A percentile compares a stretch with the other conserved stretches of the same genome.
These are phyloP conservation scores for Maconellicoccus hirsutus DNA, from an alignment of 1,140 invertebrate species.

Conservation along the genomic window DNA sequence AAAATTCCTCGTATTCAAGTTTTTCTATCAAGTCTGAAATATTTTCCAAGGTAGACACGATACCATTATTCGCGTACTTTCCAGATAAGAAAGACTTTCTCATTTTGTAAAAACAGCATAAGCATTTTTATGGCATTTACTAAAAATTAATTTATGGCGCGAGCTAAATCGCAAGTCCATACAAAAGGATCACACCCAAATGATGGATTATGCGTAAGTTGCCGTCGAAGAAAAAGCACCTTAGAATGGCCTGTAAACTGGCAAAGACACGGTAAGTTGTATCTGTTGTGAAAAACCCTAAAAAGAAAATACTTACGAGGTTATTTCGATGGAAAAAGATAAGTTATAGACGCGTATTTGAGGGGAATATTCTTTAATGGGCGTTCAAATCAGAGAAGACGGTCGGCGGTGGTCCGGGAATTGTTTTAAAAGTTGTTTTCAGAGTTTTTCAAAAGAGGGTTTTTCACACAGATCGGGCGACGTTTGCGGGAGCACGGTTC, in stretches of 20 bases:
- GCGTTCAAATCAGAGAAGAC: slow-evolving; percentile 20
- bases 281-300: neutral
- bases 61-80: no score
- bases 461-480: neutral
- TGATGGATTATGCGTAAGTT: neutral
- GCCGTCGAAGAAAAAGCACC: neutral
- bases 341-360: slow-evolving; percentile 19
- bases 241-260: neutral
- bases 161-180: neutral
- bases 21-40: no score
- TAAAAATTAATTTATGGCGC: no score
- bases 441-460: slow-evolving; percentile 14
- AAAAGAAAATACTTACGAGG: slow-evolving; percentile 18
- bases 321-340: slow-evolving; percentile 20
- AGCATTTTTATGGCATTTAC: neutral
- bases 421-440: slow-evolving; percentile 28
- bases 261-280: neutral
- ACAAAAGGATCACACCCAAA: neutral
- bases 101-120: no score
- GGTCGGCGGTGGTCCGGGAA: slow-evolving; percentile 23
- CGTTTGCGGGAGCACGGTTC: neutral
- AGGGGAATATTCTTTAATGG: slow-evolving; percentile 20
- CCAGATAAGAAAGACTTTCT: no score
- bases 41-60: no score
- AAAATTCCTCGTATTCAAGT: no score